Evolutionary conservation across 2,113 vertebrate species (phyloP).

Genomic region (Antigone vipio): DNA sequence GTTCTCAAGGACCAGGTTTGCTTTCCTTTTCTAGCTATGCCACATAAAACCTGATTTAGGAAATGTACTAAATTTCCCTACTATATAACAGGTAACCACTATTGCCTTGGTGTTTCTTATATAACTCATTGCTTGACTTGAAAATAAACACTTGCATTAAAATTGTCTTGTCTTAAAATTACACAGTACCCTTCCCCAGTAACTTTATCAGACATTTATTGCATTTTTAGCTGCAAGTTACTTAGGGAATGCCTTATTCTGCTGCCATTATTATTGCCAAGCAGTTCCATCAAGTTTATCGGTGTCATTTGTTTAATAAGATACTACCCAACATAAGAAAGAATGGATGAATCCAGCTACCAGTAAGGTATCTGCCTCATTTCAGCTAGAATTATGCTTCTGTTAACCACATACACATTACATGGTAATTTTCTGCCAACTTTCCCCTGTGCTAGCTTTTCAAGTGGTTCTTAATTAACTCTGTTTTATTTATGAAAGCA

Average conservation of each 20-base stretch:
- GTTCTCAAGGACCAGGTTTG: neutral
- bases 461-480: conserved; percentile 54
- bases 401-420: neutral
- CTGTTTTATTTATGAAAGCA: conserved; percentile 52
- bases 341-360: neutral
- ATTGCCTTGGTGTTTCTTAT: neutral
- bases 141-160: neutral
- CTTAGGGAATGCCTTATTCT: neutral
- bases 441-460: conserved; percentile 22
- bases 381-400: neutral
- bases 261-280: neutral
- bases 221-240: neutral
- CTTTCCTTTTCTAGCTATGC: neutral
- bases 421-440: conserved; percentile 9
- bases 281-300: neutral
- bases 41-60: neutral
- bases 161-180: neutral
- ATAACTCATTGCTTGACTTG: neutral
- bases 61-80: neutral
- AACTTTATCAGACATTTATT: neutral
- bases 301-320: neutral
- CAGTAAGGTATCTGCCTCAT: neutral
- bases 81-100: neutral
- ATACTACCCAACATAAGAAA: neutral
- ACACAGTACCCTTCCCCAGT: neutral